phyloP scores from a whole-genome alignment of 1,140 invertebrate species.

The Sarcophaga peregrina region DNA sequence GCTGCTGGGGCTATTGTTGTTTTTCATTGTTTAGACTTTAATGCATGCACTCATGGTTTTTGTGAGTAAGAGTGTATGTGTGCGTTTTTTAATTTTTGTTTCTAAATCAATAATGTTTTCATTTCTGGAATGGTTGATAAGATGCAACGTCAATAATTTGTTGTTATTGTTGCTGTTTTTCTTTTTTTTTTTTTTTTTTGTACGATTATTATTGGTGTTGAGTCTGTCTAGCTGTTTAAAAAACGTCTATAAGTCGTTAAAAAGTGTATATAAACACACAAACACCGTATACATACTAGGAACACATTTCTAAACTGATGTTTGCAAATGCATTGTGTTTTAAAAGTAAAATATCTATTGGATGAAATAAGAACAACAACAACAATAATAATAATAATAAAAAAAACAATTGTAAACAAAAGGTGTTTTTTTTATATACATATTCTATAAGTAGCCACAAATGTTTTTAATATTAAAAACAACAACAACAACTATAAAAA shows the following conservation, averaged over 20 bases:
- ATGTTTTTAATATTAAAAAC: no score
- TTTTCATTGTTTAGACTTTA: neutral
- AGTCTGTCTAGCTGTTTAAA: neutral
- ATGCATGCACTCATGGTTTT: conserved; percentile 15
- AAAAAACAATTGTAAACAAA: no score
- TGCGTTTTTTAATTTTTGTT: neutral
- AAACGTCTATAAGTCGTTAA: neutral
- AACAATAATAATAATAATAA: no score
- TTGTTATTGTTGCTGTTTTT: neutral
- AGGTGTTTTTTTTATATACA: no score
- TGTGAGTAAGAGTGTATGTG: neutral
- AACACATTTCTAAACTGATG: neutral
- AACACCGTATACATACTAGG: neutral
- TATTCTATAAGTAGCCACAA: no score
- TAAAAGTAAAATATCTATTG: neutral
- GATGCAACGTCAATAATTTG: conserved; percentile 4
- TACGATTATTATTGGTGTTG: no score
- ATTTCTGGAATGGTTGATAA: neutral
- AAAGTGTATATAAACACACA: no score
- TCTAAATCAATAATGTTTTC: conserved; percentile 25
- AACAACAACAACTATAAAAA: no score
- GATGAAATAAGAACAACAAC: neutral
- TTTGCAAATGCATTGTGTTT: neutral
- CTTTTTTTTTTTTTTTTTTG: neutral
- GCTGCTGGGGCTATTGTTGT: no score